A percentile compares a stretch with the other conserved stretches of the same genome.
phyloP scores from a whole-genome alignment of 2,797 vertebrate species.

The Alosa sapidissima region DNA sequence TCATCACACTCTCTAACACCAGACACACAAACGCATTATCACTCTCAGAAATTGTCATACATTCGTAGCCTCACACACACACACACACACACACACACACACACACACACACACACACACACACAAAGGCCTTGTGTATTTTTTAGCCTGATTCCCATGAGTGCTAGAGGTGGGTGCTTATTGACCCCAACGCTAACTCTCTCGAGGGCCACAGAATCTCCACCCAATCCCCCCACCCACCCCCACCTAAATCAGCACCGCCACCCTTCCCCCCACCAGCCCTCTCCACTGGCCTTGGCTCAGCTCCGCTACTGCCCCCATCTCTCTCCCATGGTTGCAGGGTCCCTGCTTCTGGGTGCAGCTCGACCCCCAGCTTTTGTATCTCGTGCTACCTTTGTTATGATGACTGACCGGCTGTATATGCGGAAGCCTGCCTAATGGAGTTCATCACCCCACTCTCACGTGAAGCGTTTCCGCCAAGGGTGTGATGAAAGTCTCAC shows the following conservation, averaged over 20 bases:
- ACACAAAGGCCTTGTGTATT: neutral
- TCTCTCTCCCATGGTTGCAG: neutral
- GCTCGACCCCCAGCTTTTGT: neutral
- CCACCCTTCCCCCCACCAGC: neutral
- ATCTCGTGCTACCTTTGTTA: conserved; percentile 20
- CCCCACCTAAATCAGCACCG: neutral
- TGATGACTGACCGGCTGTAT: conserved; percentile 18
- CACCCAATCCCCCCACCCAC: neutral
- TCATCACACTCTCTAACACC: conserved; percentile 31
- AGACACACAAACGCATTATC: neutral
- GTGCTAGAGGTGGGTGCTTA: neutral
- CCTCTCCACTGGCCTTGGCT: neutral
- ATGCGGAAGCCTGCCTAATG: conserved; percentile 26
- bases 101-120: conserved; percentile 31
- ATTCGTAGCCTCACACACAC: neutral
- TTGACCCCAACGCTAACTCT: conserved; percentile 7
- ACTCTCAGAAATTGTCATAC: neutral
- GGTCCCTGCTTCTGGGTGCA: neutral
- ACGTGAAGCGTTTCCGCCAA: neutral
- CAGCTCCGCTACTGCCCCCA: neutral
- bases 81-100: conserved; percentile 16
- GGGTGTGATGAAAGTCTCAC: neutral
- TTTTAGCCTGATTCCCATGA: conserved; percentile 21
- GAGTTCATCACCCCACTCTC: conserved; percentile 2
- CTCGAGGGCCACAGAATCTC: conserved; percentile 4